These are phyloP conservation scores for Pantelozetes paolii DNA, from an alignment of 2,888 invertebrate species.

Conservation along the genomic window DNA sequence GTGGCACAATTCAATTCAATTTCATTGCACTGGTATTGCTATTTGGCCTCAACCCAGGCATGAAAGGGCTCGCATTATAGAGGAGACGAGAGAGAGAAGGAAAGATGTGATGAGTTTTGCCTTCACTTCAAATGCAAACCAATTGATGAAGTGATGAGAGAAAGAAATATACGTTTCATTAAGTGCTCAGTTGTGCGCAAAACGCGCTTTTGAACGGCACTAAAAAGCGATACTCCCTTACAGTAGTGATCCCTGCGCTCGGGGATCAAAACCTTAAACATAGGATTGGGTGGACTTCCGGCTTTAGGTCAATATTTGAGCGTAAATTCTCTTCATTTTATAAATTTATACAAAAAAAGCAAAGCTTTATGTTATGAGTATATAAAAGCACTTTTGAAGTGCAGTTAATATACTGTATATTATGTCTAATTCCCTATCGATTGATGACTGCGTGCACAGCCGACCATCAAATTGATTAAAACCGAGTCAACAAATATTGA, in stretches of 20 bases:
- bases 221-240: too few species aligned
- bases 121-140: constrained; percentile 22
- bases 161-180: constrained; percentile 31
- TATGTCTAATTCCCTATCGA: background rate
- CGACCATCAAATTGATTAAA: constrained; percentile 26
- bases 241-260: background rate
- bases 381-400: too few species aligned
- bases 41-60: background rate
- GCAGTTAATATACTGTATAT: background rate
- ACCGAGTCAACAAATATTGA: constrained; percentile 15
- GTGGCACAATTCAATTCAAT: constrained; percentile 3
- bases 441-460: background rate
- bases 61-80: constrained; percentile 39
- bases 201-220: background rate
- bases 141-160: constrained; percentile 28
- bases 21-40: background rate
- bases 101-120: constrained; percentile 25
- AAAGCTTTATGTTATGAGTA: background rate
- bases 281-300: constrained; percentile 33
- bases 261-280: constrained; percentile 30
- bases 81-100: constrained; percentile 28
- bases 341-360: constrained; percentile 32
- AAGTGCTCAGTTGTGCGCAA: constrained; percentile 18
- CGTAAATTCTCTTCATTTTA: constrained; percentile 6
- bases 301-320: constrained; percentile 29